Conservation (phyloP, 1,140 invertebrate genomes). For the Musca domestica region DNA sequence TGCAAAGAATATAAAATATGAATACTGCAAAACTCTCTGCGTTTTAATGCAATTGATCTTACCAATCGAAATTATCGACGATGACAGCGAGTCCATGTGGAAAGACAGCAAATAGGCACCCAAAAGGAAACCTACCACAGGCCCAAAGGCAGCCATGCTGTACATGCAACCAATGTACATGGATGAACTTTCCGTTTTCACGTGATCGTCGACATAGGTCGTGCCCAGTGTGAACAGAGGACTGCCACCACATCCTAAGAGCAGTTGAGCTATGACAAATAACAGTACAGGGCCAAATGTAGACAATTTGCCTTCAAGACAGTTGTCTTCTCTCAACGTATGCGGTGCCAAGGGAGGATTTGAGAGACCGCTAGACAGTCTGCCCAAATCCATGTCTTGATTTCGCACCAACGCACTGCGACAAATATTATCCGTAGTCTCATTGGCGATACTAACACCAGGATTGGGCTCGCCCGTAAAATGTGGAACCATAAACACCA, state of each 20-base stretch:
- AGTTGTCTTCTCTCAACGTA: constrained; percentile 72
- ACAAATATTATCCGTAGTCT: constrained; percentile 76
- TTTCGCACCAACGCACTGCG: constrained; percentile 65
- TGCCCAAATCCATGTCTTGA: constrained; percentile 71
- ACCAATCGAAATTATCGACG: constrained; percentile 71
- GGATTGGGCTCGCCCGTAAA: constrained; percentile 78
- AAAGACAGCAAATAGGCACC: constrained; percentile 88
- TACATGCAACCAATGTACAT: constrained; percentile 90
- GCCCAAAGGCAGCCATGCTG: constrained; percentile 90
- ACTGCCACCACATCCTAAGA: constrained; percentile 82
- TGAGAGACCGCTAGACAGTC: constrained; percentile 64
- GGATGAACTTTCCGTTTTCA: constrained; percentile 76
- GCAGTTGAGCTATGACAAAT: constrained; percentile 83
- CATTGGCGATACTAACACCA: constrained; percentile 65
- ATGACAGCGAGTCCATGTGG: constrained; percentile 81
- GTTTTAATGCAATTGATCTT: too few species aligned
- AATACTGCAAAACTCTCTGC: too few species aligned
- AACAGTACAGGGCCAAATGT: constrained; percentile 77
- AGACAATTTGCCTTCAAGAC: constrained; percentile 74
- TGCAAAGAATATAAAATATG: constrained; percentile 47
- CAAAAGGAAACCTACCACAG: constrained; percentile 85
- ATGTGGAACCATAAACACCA: constrained; percentile 92
- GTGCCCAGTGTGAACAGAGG: constrained; percentile 85
- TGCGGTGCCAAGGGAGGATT: constrained; percentile 71
- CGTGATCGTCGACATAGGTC: constrained; percentile 87